Conservation (phyloP, 2,888 invertebrate genomes). For the Prenolepis imparis region DNA sequence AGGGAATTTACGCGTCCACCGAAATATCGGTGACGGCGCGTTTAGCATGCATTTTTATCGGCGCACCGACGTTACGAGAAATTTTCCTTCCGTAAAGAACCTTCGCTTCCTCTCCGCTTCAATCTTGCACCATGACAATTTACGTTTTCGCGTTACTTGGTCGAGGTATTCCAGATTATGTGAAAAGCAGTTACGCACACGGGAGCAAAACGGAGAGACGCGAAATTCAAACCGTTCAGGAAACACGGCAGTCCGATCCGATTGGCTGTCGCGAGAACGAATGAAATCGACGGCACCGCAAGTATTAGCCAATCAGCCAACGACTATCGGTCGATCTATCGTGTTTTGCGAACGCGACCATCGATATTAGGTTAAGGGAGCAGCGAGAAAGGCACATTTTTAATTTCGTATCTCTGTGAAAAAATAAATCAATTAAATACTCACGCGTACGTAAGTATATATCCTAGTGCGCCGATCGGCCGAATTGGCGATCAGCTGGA, state of each 20-base stretch:
- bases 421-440: not conserved
- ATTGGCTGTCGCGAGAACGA: not conserved
- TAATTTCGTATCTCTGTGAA: not conserved
- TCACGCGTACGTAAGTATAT: not conserved
- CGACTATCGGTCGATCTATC: not conserved
- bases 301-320: not conserved
- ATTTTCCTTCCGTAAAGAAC: not conserved
- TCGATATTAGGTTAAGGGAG: not conserved
- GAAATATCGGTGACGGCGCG: not conserved
- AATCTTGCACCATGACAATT: not conserved
- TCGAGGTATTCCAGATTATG: not conserved
- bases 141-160: not conserved
- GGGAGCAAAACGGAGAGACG: not conserved
- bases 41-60: not conserved
- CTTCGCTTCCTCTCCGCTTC: not conserved
- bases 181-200: not conserved
- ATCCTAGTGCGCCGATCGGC: not conserved
- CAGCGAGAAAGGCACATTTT: not conserved
- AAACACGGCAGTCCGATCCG: not conserved
- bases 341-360: not conserved
- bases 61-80: not conserved
- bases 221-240: constrained; percentile 7
- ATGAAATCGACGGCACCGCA: not conserved
- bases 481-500: not conserved
- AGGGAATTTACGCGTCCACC: not conserved